A percentile compares a stretch with the other conserved stretches of the same genome.
Evolutionary conservation across 2,888 invertebrate species (phyloP).

Genomic region (Blastobasis adustella): DNA sequence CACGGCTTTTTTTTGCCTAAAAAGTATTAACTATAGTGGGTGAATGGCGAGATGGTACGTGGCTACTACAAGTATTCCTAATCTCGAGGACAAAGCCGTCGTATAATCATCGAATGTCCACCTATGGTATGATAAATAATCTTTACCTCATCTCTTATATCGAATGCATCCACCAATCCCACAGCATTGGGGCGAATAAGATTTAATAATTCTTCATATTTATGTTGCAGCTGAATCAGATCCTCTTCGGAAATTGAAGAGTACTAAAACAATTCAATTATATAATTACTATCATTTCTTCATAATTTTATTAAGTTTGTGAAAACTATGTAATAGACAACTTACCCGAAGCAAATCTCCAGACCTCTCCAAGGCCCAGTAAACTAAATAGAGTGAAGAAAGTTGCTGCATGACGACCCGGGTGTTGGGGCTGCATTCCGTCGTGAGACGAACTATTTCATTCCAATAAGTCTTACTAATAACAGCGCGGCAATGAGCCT

Average conservation of each 20-base stretch:
- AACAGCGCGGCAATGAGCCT: slow-evolving; percentile 89
- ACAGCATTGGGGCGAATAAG: slow-evolving; percentile 91
- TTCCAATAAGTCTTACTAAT: slow-evolving; percentile 81
- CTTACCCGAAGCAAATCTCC: slow-evolving; percentile 87
- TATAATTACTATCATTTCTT: neutral
- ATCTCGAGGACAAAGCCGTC: too few relatives aligned
- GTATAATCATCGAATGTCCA: too few relatives aligned
- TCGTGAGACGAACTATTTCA: slow-evolving; percentile 61
- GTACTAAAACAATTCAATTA: slow-evolving; percentile 65
- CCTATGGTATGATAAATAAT: neutral
- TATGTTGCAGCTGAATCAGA: slow-evolving; percentile 71
- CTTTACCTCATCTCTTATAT: slow-evolving; percentile 81
- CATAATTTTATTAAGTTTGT: neutral
- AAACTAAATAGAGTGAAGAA: slow-evolving; percentile 82
- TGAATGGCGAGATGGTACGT: too few relatives aligned
- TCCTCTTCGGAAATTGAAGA: slow-evolving; percentile 68
- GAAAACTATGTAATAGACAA: neutral
- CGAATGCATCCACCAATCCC: slow-evolving; percentile 92
- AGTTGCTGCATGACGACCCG: slow-evolving; percentile 79
- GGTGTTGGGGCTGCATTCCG: slow-evolving; percentile 73
- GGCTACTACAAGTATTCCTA: too few relatives aligned
- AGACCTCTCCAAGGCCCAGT: slow-evolving; percentile 82
- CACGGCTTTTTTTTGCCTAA: too few relatives aligned
- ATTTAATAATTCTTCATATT: slow-evolving; percentile 79
- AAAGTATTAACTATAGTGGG: too few relatives aligned